These are phyloP conservation scores for Axinella damicornis DNA, from an alignment of 37 sponge, comb jelly and placozoan species.

Conservation along the genomic window DNA sequence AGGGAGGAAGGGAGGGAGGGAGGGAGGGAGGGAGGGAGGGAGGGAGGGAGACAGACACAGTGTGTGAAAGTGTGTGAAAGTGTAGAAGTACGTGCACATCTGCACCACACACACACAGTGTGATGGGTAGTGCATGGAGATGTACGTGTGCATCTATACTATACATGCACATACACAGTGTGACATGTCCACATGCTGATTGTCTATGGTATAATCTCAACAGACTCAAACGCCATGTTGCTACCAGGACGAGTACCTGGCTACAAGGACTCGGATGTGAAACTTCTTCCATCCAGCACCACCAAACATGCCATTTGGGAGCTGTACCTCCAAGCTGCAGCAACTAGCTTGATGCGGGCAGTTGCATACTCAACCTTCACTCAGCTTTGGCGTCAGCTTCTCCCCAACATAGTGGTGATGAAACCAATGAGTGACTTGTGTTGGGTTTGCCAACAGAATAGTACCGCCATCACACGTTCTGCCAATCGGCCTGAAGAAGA, in stretches of 20 bases:
- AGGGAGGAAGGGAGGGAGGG: too few species aligned
- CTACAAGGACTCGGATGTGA: conserved; percentile 42
- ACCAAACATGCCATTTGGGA: conserved; percentile 52
- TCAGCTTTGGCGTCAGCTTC: conserved; percentile 33
- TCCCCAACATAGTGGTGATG: conserved; percentile 49
- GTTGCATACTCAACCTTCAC: conserved; percentile 44
- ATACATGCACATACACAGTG: too few species aligned
- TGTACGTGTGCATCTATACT: too few species aligned
- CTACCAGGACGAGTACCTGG: conserved; percentile 66
- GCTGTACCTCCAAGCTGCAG: conserved; percentile 14
- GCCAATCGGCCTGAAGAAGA: conserved; percentile 37
- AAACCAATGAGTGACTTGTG: conserved; percentile 70
- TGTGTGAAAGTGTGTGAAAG: background rate
- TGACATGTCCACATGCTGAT: too few species aligned
- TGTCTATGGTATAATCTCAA: too few species aligned
- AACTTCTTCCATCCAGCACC: conserved; percentile 61
- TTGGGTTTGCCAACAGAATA: conserved; percentile 73
- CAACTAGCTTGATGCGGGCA: conserved; percentile 13
- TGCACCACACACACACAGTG: too few species aligned
- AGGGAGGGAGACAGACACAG: background rate
- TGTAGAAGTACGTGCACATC: too few species aligned
- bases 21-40: too few species aligned
- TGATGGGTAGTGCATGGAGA: too few species aligned
- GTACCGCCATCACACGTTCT: conserved; percentile 25
- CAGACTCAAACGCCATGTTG: too few species aligned